Percentiles rank a stretch among this genome's conserved stretches.
phyloP scores from a whole-genome alignment of 2,797 vertebrate genomes.

The Hoplostethus atlanticus region DNA sequence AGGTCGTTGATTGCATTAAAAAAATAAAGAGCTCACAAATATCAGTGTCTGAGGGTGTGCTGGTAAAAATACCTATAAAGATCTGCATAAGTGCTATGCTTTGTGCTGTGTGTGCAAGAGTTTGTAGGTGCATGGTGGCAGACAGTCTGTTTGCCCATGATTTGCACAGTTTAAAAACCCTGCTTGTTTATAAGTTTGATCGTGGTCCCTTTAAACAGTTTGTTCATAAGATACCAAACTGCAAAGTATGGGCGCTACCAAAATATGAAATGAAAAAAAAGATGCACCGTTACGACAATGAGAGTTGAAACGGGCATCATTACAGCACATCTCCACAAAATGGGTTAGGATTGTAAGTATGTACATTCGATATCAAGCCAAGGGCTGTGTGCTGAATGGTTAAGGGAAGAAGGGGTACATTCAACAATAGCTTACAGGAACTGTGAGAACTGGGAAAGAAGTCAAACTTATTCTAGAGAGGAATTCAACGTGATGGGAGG shows the following conservation, averaged over 20 bases:
- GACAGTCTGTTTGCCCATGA: constrained; percentile 31
- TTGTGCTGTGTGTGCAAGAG: constrained; percentile 65
- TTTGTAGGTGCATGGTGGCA: constrained; percentile 49
- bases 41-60: constrained; percentile 64
- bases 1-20: constrained; percentile 80
- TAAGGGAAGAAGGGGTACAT: constrained; percentile 75
- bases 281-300: constrained; percentile 42
- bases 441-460: constrained; percentile 52
- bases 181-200: constrained; percentile 73
- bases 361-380: constrained; percentile 78
- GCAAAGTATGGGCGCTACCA: constrained; percentile 63
- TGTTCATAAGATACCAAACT: constrained; percentile 78
- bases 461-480: constrained; percentile 55
- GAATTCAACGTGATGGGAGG: constrained; percentile 58
- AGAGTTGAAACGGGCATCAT: constrained; percentile 54
- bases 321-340: constrained; percentile 56
- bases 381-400: constrained; percentile 70
- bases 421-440: constrained; percentile 73
- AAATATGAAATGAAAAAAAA: constrained; percentile 41
- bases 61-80: constrained; percentile 62
- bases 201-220: constrained; percentile 87
- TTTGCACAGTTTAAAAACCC: constrained; percentile 51
- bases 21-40: constrained; percentile 68
- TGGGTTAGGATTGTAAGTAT: constrained; percentile 59
- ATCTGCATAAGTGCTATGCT: constrained; percentile 69